These are phyloP conservation scores for Podarcis raffonei DNA, from an alignment of 2,113 vertebrate species.

Conservation along the genomic window DNA sequence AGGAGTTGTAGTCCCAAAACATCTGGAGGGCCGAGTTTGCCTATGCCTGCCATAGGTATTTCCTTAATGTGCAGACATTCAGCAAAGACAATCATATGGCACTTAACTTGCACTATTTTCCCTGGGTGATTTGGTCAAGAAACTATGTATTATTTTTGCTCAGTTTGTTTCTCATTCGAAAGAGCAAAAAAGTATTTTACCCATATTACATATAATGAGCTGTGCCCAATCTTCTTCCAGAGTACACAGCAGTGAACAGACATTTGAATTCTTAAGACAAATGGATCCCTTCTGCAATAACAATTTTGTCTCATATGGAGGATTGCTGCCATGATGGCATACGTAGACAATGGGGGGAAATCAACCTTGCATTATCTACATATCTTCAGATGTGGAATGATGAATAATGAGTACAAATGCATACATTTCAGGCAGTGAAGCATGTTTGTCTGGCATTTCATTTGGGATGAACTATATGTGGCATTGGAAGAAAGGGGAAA, in stretches of 20 bases:
- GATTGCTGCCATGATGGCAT: background rate
- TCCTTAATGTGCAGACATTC: background rate
- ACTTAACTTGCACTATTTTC: background rate
- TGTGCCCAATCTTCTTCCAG: background rate
- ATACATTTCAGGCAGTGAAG: background rate
- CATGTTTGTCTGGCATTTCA: background rate
- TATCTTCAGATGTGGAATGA: background rate
- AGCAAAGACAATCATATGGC: background rate
- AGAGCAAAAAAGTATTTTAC: background rate
- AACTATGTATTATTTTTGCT: background rate
- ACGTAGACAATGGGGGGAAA: background rate
- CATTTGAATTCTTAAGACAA: constrained; percentile 8
- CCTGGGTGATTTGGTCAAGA: background rate
- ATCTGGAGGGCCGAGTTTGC: too few species aligned
- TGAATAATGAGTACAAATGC: background rate
- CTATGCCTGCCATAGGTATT: background rate
- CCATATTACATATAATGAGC: background rate
- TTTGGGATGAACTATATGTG: background rate
- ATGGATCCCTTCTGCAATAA: background rate
- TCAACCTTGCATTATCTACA: background rate
- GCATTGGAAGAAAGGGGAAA: background rate
- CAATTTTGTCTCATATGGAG: background rate
- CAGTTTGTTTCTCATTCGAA: background rate
- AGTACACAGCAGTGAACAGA: constrained; percentile 1
- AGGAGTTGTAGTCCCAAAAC: too few species aligned